A percentile compares a stretch with the other conserved stretches of the same genome.
phyloP scores from a whole-genome alignment of 2,797 vertebrate genomes.

The Tapirus indicus region DNA sequence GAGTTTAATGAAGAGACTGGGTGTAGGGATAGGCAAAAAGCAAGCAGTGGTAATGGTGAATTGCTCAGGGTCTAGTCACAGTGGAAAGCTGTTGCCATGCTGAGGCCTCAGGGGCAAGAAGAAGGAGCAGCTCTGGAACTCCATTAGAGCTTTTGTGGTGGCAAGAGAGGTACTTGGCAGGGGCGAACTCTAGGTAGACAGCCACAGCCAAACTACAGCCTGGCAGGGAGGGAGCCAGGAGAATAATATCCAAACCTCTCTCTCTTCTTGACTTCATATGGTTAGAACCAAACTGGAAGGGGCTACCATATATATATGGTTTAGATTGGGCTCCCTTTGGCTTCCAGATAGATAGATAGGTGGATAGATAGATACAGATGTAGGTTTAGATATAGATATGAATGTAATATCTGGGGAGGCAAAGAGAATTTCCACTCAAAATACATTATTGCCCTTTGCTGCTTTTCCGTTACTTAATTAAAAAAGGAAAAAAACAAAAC shows the following conservation, averaged over 20 bases:
- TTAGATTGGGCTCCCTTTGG: neutral
- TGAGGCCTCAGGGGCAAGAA: neutral
- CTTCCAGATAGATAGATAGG: neutral
- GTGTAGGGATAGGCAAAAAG: neutral
- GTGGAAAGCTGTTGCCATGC: neutral
- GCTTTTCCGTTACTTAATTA: neutral
- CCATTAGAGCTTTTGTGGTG: neutral
- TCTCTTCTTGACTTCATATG: neutral
- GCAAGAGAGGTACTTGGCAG: neutral
- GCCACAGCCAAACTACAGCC: neutral
- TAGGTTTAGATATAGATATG: neutral
- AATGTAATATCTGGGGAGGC: neutral
- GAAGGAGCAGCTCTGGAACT: neutral
- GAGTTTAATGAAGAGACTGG: neutral
- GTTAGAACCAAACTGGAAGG: neutral
- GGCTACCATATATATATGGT: neutral
- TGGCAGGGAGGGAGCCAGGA: neutral
- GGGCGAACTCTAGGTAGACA: neutral
- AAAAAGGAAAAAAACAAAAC: neutral
- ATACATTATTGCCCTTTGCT: neutral
- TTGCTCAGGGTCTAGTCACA: neutral
- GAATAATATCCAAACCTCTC: neutral
- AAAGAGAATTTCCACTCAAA: neutral
- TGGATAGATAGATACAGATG: neutral
- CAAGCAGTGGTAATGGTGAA: neutral